Evolutionary conservation across 2,797 vertebrate genomes (phyloP).

Genomic region (Nannoperca obscura): DNA sequence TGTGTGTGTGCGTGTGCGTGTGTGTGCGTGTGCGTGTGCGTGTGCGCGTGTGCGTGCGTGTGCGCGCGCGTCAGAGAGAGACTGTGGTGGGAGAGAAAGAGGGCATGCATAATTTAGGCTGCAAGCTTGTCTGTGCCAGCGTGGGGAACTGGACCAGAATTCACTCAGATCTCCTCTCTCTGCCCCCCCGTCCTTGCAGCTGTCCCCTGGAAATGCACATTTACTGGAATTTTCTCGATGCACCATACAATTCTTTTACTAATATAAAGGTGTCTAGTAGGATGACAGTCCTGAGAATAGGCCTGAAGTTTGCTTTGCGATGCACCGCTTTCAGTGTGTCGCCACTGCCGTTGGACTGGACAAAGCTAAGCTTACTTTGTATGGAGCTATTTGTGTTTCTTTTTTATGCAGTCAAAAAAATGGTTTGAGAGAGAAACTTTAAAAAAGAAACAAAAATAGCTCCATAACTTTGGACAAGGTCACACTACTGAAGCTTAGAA

Average conservation of each 20-base stretch:
- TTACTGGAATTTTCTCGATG: background rate
- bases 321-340: background rate
- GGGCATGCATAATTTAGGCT: slow-evolving; percentile 68
- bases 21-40: too few relatives aligned
- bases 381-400: too few relatives aligned
- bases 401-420: too few relatives aligned
- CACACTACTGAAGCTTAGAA: background rate
- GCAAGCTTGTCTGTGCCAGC: slow-evolving; percentile 37
- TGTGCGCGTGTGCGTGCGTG: too few relatives aligned
- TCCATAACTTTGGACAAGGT: background rate
- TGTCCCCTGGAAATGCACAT: slow-evolving; percentile 19
- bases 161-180: slow-evolving; percentile 23
- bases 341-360: background rate
- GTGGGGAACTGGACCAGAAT: slow-evolving; percentile 56
- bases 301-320: background rate
- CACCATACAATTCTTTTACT: background rate
- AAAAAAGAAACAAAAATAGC: too few relatives aligned
- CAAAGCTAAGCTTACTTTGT: background rate
- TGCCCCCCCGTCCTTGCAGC: slow-evolving; percentile 43
- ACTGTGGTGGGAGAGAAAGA: slow-evolving; percentile 41
- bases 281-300: background rate
- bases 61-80: slow-evolving; percentile 26
- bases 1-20: too few relatives aligned
- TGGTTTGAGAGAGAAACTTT: too few relatives aligned
- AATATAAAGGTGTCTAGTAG: background rate